Evolutionary conservation across 2,888 invertebrate species (phyloP).

Genomic region (Cryptops parisi): DNA sequence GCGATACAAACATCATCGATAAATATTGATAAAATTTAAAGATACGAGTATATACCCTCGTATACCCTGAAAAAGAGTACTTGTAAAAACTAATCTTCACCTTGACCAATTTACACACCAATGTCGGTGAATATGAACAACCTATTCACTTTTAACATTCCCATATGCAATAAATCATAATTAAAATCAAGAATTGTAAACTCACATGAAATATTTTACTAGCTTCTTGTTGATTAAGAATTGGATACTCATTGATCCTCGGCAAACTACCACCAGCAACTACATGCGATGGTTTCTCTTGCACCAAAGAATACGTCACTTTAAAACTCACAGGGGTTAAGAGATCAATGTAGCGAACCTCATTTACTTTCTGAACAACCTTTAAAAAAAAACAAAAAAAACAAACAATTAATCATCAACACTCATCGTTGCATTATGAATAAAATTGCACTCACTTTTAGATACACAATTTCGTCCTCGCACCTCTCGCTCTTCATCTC

Average conservation of each 20-base stretch:
- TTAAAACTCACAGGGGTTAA: slow-evolving; percentile 74
- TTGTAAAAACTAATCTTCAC: no score
- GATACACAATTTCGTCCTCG: slow-evolving; percentile 61
- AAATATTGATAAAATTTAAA: no score
- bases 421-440: no score
- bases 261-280: slow-evolving; percentile 45
- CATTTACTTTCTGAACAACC: not conserved
- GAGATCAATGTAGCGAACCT: slow-evolving; percentile 43
- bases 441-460: slow-evolving; percentile 54
- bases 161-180: no score
- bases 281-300: slow-evolving; percentile 41
- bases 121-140: no score
- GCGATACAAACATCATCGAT: no score
- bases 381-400: slow-evolving; percentile 9
- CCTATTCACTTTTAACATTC: no score
- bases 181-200: no score
- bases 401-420: slow-evolving; percentile 17
- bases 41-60: no score
- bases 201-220: slow-evolving; percentile 51
- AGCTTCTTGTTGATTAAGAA: slow-evolving; percentile 74
- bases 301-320: slow-evolving; percentile 65
- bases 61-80: no score
- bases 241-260: slow-evolving; percentile 62
- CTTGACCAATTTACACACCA: no score
- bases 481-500: slow-evolving; percentile 44